These are phyloP conservation scores for Akabosia matsudoensis DNA, from an alignment of 1,140 invertebrate genomes.

Conservation along the genomic window DNA sequence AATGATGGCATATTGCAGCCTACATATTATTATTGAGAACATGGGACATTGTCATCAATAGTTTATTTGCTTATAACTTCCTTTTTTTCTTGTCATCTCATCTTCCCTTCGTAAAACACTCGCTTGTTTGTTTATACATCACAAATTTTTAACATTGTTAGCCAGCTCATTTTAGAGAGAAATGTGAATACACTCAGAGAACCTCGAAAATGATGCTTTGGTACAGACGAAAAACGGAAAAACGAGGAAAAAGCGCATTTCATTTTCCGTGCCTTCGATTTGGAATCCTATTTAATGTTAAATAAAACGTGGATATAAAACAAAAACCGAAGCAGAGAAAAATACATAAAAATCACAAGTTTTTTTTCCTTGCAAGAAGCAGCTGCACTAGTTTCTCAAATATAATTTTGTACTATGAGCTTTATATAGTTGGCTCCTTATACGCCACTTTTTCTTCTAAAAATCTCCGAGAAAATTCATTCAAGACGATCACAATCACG, in stretches of 20 bases:
- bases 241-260: not conserved
- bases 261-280: not conserved
- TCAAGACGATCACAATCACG: not conserved
- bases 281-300: not conserved
- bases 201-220: no score
- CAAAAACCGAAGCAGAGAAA: not conserved
- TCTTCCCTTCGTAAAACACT: no score
- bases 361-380: not conserved
- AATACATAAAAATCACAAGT: constrained; percentile 18
- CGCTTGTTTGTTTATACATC: no score
- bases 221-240: not conserved
- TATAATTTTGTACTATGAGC: no score
- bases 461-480: not conserved
- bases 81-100: not conserved
- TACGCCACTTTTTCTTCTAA: not conserved
- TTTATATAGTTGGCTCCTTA: no score
- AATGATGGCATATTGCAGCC: no score
- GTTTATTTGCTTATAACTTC: no score
- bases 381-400: not conserved
- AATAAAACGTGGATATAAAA: constrained; percentile 15
- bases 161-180: not conserved
- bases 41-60: no score
- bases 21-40: no score
- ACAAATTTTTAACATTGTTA: no score
- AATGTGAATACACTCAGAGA: no score